A percentile compares a stretch with the other conserved stretches of the same genome.
phyloP scores from a whole-genome alignment of 2,888 invertebrate genomes.

The Polydrusus tereticollis region DNA sequence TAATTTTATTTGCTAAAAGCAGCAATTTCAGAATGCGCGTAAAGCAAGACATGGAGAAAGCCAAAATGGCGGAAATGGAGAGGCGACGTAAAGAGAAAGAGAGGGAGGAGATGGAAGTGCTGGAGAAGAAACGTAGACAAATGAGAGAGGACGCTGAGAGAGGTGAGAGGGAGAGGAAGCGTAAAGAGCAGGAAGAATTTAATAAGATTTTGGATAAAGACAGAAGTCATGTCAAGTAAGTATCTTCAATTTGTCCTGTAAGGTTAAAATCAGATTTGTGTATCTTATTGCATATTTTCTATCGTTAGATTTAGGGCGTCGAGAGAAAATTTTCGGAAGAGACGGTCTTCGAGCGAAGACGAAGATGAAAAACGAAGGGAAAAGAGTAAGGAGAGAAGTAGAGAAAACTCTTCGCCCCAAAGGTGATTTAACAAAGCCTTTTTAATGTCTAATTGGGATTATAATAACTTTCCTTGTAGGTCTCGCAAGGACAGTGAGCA shows the following conservation, averaged over 20 bases:
- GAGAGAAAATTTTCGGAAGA: conserved; percentile 54
- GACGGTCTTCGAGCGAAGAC: conserved; percentile 49
- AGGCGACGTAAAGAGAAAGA: conserved; percentile 63
- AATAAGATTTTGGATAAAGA: conserved; percentile 62
- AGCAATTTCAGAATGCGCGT: conserved; percentile 65
- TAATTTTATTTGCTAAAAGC: neutral
- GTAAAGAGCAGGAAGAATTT: conserved; percentile 62
- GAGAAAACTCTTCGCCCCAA: conserved; percentile 23
- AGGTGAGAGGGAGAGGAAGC: conserved; percentile 58
- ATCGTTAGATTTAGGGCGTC: conserved; percentile 61
- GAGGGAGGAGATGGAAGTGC: conserved; percentile 61
- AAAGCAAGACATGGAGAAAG: conserved; percentile 68
- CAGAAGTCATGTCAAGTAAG: conserved; percentile 32
- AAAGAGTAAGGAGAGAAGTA: conserved; percentile 33
- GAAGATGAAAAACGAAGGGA: conserved; percentile 48
- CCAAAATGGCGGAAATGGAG: conserved; percentile 62
- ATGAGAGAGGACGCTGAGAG: conserved; percentile 60
- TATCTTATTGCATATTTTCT: conserved; percentile 45
- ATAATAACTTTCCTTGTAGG: conserved; percentile 6
- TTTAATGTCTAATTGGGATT: neutral
- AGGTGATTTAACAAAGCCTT: too few species aligned
- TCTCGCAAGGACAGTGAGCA: conserved; percentile 27
- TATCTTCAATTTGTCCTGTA: neutral
- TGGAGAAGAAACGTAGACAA: conserved; percentile 64
- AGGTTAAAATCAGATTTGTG: conserved; percentile 65